Evolutionary conservation across 2,113 vertebrate species (phyloP).

Genomic region (Hypanus sabinus): DNA sequence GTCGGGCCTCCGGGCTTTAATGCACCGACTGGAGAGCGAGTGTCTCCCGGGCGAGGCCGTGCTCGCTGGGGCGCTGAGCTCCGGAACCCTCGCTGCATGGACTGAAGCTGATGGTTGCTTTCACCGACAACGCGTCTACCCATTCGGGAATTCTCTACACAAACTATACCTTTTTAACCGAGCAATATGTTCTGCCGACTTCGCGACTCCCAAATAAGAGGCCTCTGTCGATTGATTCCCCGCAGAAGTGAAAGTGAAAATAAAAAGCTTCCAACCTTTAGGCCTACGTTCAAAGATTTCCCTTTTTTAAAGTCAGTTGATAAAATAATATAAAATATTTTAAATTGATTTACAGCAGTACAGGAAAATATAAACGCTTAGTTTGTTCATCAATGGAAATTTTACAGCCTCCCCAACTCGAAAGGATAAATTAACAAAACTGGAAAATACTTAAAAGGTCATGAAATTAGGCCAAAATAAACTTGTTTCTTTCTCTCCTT

Average conservation of each 20-base stretch:
- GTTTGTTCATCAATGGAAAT: background rate
- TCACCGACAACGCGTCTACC: too few relatives aligned
- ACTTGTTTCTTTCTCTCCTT: background rate
- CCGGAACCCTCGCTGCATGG: too few relatives aligned
- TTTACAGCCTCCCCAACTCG: background rate
- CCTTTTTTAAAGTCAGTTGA: background rate
- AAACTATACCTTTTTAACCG: background rate
- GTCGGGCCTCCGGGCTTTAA: too few relatives aligned
- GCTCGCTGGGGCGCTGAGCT: too few relatives aligned
- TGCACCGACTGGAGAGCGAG: too few relatives aligned
- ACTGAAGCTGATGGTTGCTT: too few relatives aligned
- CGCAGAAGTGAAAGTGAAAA: slow-evolving; percentile 31
- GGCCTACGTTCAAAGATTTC: background rate
- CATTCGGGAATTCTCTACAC: too few relatives aligned
- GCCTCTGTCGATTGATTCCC: background rate
- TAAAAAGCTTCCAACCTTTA: background rate
- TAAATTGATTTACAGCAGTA: background rate
- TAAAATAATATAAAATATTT: background rate
- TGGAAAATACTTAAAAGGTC: background rate
- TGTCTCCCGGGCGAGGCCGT: too few relatives aligned
- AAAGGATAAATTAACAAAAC: background rate
- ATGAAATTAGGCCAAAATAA: background rate
- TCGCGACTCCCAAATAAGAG: too few relatives aligned
- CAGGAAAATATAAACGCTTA: background rate
- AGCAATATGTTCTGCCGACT: too few relatives aligned